Percentiles rank a stretch among this genome's conserved stretches.
Evolutionary conservation across 2,797 vertebrate genomes (phyloP).

Genomic region (Cirrhinus molitorella): DNA sequence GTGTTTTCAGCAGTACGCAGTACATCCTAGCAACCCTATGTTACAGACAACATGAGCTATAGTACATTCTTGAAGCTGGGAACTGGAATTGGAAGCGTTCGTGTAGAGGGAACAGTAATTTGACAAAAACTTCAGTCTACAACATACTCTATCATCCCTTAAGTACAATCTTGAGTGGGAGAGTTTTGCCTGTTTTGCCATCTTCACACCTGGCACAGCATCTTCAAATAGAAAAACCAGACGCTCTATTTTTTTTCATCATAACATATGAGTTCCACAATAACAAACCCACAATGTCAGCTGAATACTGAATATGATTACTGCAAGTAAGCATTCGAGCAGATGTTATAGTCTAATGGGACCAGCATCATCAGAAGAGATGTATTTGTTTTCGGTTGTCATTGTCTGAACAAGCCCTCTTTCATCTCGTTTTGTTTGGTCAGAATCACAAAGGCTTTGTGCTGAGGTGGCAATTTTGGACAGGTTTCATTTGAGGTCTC

Average conservation of each 20-base stretch:
- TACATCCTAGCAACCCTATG: slow-evolving; percentile 36
- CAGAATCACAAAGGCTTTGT: slow-evolving; percentile 11
- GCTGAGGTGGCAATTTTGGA: slow-evolving; percentile 17
- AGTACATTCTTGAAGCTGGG: slow-evolving; percentile 22
- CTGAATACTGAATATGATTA: slow-evolving; percentile 21
- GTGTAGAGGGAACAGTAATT: slow-evolving; percentile 19
- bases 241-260: neutral
- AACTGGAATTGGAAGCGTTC: neutral
- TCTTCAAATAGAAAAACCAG: slow-evolving; percentile 43
- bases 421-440: slow-evolving; percentile 29
- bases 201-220: slow-evolving; percentile 14
- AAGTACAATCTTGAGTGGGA: slow-evolving; percentile 28
- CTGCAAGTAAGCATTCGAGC: slow-evolving; percentile 35
- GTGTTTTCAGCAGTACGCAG: slow-evolving; percentile 27
- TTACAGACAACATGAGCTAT: slow-evolving; percentile 26
- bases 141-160: neutral
- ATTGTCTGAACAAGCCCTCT: slow-evolving; percentile 11
- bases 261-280: slow-evolving; percentile 25
- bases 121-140: slow-evolving; percentile 9
- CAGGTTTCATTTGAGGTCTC: slow-evolving; percentile 6
- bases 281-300: slow-evolving; percentile 35
- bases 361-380: slow-evolving; percentile 26
- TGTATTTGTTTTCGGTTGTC: slow-evolving; percentile 12
- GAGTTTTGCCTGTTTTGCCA: slow-evolving; percentile 23
- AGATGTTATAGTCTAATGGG: slow-evolving; percentile 35